These are phyloP conservation scores for Geococcyx californianus DNA, from an alignment of 2,113 vertebrate species.

Conservation along the genomic window DNA sequence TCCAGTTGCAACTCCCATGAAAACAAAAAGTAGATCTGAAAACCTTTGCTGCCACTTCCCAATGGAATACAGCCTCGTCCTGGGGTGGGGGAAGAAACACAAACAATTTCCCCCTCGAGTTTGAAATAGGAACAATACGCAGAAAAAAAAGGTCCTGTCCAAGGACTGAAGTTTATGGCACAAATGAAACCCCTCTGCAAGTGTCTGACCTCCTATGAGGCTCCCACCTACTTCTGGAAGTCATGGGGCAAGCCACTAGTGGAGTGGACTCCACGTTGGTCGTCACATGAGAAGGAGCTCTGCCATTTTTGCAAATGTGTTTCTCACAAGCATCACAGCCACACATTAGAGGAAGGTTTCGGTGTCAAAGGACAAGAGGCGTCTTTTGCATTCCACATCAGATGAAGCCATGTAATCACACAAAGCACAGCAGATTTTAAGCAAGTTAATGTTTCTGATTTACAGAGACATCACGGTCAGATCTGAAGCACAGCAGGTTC, in stretches of 20 bases:
- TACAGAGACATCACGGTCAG: accelerated
- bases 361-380: background rate
- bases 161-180: background rate
- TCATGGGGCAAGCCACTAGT: background rate
- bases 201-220: accelerated
- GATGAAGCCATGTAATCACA: background rate
- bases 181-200: background rate
- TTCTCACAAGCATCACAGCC: background rate
- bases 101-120: background rate
- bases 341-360: background rate
- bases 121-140: background rate
- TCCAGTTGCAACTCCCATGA: background rate
- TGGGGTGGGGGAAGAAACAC: accelerated
- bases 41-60: background rate
- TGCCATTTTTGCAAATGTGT: accelerated
- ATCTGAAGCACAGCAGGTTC: background rate
- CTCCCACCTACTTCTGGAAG: background rate
- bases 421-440: background rate
- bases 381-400: background rate
- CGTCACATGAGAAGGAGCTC: background rate
- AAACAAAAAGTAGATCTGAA: background rate
- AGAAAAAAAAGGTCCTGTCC: background rate
- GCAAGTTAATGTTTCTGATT: background rate
- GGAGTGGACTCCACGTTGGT: accelerated
- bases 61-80: background rate